phyloP scores from a whole-genome alignment of 2,888 invertebrate species.

The Caenorhabditis macrosperma region DNA sequence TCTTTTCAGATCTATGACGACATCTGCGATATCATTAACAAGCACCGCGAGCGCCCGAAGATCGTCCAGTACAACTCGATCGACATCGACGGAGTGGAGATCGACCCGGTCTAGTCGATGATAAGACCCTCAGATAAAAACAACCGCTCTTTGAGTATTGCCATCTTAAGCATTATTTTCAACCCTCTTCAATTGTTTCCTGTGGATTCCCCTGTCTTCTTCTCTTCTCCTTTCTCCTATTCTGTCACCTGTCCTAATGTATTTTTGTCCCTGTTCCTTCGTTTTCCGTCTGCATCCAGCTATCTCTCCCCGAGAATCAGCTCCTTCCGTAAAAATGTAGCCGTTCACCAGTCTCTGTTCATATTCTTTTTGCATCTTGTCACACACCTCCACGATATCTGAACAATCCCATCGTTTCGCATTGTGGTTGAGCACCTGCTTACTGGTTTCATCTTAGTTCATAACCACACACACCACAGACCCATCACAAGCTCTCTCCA shows the following conservation, averaged over 20 bases:
- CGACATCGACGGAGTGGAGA: conserved; percentile 79
- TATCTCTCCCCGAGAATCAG: background rate
- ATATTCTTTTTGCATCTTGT: conserved; percentile 30
- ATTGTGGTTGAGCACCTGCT: conserved; percentile 49
- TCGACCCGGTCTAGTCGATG: conserved; percentile 65
- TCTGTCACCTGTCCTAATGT: background rate
- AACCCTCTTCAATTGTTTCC: background rate
- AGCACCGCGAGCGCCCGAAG: conserved; percentile 78
- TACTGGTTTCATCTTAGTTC: conserved; percentile 43
- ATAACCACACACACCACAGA: conserved; percentile 25
- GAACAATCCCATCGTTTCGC: conserved; percentile 23
- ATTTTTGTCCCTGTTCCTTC: background rate
- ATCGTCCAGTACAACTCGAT: conserved; percentile 79
- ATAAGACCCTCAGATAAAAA: too few relatives aligned
- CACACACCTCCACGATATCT: conserved; percentile 24
- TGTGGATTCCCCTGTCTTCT: background rate
- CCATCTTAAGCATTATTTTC: background rate
- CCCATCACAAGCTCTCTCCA: background rate
- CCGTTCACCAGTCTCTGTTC: conserved; percentile 12
- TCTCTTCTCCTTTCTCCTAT: background rate
- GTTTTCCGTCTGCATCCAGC: background rate
- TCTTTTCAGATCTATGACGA: conserved; percentile 71
- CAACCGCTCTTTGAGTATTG: conserved; percentile 6
- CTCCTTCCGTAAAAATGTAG: background rate
- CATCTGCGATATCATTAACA: conserved; percentile 76